Evolutionary conservation across 2,888 invertebrate genomes (phyloP), one percentile per base, ranked within the genome.

Genomic region (Zhuqinia jingwanae): DNA sequence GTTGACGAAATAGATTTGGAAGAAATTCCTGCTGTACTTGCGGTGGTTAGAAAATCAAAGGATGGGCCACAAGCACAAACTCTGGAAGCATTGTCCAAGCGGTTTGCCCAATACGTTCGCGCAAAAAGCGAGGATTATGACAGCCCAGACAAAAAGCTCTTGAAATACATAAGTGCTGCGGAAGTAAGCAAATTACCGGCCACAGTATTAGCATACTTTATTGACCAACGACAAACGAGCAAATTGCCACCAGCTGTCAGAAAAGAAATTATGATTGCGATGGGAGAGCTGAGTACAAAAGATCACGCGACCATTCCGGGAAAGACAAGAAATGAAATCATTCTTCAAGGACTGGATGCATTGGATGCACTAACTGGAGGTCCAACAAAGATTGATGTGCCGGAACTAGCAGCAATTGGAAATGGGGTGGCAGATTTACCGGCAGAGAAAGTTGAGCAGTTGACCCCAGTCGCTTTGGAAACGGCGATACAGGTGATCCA

Each of bases 191-290:
- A 89, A 68, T 45, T 90, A 10, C 90, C 90, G 2, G 90, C 89
- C 0, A 86, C 90, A 20, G 90, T 90, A 11, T 56, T 90, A 13
- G 90, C 90, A 2, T 90, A 90, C 77, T 90, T 90, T 70, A 85
- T 90, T 63, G 90, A 90, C 56, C 82, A 78, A 0, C 81, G 87
- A 42, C 89, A 90, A 65, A 90, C 89, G 2, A 79, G 77, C 22
- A 90, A 89, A 65, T 70, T 90, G 36, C 89, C 90, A 0, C 87
- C 87, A 13, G 88, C 87, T 13, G 90, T 89, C 2, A 76, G 88
- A 25, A 90, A 90, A 60, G 90, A 90, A 88, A 90, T 90, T 50
- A 88, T 90, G 89, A 89, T 90, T 80, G 90, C 90, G 5, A 65
- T 90, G 85, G 90, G 90, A n/a, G 90, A 90, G 53, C 77, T 90